phyloP scores from a whole-genome alignment of 2,888 invertebrate genomes.

The Lepidonotus clava region DNA sequence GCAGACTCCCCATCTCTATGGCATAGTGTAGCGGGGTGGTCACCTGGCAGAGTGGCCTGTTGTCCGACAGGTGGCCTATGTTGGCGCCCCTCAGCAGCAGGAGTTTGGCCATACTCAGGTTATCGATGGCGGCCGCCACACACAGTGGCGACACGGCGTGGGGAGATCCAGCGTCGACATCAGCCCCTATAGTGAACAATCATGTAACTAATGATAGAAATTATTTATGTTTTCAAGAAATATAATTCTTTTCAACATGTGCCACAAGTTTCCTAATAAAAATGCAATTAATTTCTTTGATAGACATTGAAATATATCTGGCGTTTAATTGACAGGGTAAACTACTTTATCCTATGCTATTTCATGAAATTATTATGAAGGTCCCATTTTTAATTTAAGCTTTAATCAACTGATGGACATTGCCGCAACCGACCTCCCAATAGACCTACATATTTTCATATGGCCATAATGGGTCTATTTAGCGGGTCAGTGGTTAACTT shows the following conservation, averaged over 20 bases:
- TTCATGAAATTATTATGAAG: too few relatives aligned
- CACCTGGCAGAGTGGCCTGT: conserved; percentile 38
- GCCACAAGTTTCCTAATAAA: background rate
- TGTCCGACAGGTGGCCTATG: conserved; percentile 47
- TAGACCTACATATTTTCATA: too few relatives aligned
- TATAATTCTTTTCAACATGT: background rate
- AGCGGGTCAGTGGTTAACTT: too few relatives aligned
- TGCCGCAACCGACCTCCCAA: too few relatives aligned
- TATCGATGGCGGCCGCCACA: conserved; percentile 44
- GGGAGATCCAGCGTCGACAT: conserved; percentile 2
- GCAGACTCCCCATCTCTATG: conserved; percentile 5
- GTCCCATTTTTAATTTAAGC: too few relatives aligned
- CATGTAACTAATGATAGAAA: background rate
- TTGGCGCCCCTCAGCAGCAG: conserved; percentile 21
- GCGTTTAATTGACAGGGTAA: too few relatives aligned
- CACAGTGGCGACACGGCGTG: conserved; percentile 46
- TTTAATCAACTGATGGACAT: too few relatives aligned
- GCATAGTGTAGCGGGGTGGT: conserved; percentile 52
- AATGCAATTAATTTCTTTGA: background rate
- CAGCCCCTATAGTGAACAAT: conserved; percentile 19
- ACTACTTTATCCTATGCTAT: too few relatives aligned
- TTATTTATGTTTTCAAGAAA: too few relatives aligned
- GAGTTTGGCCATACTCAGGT: conserved; percentile 21
- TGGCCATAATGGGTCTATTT: too few relatives aligned
- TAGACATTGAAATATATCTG: too few relatives aligned